Evolutionary conservation across 1,140 invertebrate species (phyloP).

Genomic region (Laodelphax striatellus): DNA sequence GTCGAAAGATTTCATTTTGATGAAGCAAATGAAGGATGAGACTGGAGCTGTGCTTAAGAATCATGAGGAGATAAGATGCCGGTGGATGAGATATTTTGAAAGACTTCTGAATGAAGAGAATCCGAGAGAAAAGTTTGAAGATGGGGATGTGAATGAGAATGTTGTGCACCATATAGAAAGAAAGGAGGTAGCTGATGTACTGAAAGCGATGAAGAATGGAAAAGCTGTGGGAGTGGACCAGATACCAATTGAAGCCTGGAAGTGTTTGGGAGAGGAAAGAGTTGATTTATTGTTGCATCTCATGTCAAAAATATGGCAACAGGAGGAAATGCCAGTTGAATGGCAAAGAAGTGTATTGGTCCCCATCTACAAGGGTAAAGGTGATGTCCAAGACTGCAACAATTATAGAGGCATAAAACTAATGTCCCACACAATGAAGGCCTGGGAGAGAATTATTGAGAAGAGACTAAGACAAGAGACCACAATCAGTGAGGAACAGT

Average conservation of each 20-base stretch:
- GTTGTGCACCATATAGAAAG: neutral
- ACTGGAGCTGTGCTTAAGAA: conserved; percentile 1
- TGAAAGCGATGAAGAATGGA: conserved; percentile 8
- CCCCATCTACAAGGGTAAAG: conserved; percentile 8
- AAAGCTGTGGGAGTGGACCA: conserved; percentile 7
- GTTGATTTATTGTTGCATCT: conserved; percentile 7
- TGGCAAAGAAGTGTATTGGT: conserved; percentile 7
- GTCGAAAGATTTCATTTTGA: conserved; percentile 5
- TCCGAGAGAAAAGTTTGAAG: conserved; percentile 3
- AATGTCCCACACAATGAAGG: conserved; percentile 4
- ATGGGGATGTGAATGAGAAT: neutral
- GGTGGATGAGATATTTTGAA: conserved; percentile 8
- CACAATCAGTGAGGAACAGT: too few species aligned
- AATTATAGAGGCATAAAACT: conserved; percentile 8
- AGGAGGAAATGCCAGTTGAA: neutral
- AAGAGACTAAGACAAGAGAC: too few species aligned
- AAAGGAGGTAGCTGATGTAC: neutral
- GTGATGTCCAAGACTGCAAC: conserved; percentile 2
- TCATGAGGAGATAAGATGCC: neutral
- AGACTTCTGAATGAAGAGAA: conserved; percentile 6
- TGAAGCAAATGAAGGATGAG: conserved; percentile 8
- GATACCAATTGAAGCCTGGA: conserved; percentile 12
- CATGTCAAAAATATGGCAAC: too few species aligned
- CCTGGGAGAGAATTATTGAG: too few species aligned
- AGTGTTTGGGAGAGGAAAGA: conserved; percentile 5